Percentiles rank a stretch among this genome's conserved stretches.
Conservation (phyloP, 2,888 invertebrate species). For the Balanococcus diminutus region DNA sequence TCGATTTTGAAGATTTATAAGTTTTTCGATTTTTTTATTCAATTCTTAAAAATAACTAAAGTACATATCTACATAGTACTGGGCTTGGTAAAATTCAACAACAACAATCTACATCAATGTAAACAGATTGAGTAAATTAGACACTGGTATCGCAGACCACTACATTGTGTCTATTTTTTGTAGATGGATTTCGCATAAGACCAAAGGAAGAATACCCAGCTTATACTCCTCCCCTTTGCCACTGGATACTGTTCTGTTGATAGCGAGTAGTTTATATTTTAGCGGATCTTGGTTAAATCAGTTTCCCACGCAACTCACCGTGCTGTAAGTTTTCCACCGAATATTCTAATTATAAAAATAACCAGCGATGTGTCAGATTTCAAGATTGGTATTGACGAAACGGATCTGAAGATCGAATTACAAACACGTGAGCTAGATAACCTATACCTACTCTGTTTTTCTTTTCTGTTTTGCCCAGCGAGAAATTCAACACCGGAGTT, state of each 20-base stretch:
- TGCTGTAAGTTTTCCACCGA: conserved; percentile 62
- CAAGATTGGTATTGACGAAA: too few species aligned
- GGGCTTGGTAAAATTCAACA: too few species aligned
- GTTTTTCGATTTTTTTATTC: too few species aligned
- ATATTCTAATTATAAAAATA: not conserved
- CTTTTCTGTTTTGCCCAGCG: not conserved
- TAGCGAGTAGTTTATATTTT: conserved; percentile 75
- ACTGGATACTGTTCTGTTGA: conserved; percentile 66
- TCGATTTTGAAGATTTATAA: too few species aligned
- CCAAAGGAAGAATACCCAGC: conserved; percentile 69
- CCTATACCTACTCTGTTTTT: not conserved
- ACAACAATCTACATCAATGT: not conserved
- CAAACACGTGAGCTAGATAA: too few species aligned
- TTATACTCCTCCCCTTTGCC: conserved; percentile 66
- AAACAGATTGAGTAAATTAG: too few species aligned
- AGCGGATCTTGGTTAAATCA: conserved; percentile 73
- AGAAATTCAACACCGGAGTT: conserved; percentile 47
- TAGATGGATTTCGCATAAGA: conserved; percentile 69
- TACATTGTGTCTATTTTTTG: too few species aligned
- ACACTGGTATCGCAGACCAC: too few species aligned
- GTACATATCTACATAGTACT: too few species aligned
- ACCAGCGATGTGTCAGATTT: too few species aligned
- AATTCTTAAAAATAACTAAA: too few species aligned
- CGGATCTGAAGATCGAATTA: too few species aligned
- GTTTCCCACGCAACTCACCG: conserved; percentile 67